Percentiles rank a stretch among this genome's conserved stretches.
These are phyloP conservation scores for Oedothorax gibbosus DNA, from an alignment of 1,140 invertebrate genomes.

Conservation along the genomic window DNA sequence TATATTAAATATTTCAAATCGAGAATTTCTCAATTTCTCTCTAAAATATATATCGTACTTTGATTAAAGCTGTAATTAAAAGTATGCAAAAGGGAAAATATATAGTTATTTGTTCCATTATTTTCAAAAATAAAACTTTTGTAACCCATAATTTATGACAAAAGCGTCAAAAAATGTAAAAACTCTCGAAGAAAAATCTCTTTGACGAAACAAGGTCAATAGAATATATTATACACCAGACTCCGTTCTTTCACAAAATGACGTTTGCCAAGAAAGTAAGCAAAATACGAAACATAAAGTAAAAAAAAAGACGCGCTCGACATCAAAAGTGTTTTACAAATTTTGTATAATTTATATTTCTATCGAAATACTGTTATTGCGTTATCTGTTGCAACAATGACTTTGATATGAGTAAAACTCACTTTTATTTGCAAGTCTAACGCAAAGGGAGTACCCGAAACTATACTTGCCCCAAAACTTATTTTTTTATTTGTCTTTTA, in stretches of 20 bases:
- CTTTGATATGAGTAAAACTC: conserved; percentile 41
- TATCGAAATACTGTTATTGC: conserved; percentile 20
- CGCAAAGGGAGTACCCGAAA: no score
- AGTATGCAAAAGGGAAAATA: no score
- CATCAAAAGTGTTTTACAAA: neutral
- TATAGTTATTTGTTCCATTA: no score
- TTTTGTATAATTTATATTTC: conserved; percentile 51
- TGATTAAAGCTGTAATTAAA: no score
- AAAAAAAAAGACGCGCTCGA: neutral
- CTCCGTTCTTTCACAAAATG: conserved; percentile 12
- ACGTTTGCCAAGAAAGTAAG: conserved; percentile 21
- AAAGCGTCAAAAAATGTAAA: conserved; percentile 20
- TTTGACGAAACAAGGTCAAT: conserved; percentile 38
- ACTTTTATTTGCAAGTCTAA: conserved; percentile 43
- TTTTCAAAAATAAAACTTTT: no score
- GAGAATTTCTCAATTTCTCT: no score
- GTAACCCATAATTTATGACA: no score
- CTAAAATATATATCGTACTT: no score
- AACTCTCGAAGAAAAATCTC: conserved; percentile 33
- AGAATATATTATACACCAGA: conserved; percentile 34
- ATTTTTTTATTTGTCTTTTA: no score
- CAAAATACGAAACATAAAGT: neutral
- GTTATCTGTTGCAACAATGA: conserved; percentile 44
- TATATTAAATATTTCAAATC: no score
- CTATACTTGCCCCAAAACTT: no score